Percentiles rank a stretch among this genome's conserved stretches.
phyloP scores from a whole-genome alignment of 2,797 vertebrate genomes.

The Sylvia borin region DNA sequence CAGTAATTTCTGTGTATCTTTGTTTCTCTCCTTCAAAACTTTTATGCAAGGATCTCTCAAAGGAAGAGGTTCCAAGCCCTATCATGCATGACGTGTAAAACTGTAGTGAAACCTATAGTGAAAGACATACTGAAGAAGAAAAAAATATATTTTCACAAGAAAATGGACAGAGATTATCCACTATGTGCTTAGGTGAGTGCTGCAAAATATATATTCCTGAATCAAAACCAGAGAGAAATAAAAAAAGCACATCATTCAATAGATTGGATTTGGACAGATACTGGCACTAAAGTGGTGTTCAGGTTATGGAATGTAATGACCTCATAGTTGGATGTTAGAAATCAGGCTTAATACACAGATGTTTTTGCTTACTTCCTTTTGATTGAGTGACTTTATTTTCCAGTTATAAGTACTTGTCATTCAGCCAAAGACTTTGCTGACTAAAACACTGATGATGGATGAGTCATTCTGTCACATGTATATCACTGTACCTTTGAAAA shows the following conservation, averaged over 20 bases:
- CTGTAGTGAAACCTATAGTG: background rate
- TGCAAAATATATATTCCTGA: background rate
- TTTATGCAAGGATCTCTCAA: background rate
- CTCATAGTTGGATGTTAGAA: background rate
- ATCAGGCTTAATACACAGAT: background rate
- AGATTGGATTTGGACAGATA: background rate
- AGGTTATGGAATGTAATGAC: background rate
- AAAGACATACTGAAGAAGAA: background rate
- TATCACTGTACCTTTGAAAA: background rate
- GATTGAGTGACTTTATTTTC: background rate
- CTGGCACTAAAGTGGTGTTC: background rate
- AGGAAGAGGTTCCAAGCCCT: accelerated
- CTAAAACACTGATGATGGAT: background rate
- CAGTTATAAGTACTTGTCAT: slow-evolving; percentile 23
- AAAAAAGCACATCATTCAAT: background rate
- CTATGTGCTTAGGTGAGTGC: background rate
- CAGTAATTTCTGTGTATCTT: background rate
- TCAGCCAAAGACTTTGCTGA: slow-evolving; percentile 55
- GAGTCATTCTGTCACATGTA: slow-evolving; percentile 18
- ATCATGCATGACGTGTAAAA: accelerated
- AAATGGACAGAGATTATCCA: background rate
- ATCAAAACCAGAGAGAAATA: background rate
- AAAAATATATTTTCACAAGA: background rate
- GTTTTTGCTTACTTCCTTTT: background rate
- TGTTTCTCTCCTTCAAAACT: background rate